Percentiles rank a stretch among this genome's conserved stretches.
phyloP scores from a whole-genome alignment of 2,888 invertebrate genomes.

The Hartigia nigra region DNA sequence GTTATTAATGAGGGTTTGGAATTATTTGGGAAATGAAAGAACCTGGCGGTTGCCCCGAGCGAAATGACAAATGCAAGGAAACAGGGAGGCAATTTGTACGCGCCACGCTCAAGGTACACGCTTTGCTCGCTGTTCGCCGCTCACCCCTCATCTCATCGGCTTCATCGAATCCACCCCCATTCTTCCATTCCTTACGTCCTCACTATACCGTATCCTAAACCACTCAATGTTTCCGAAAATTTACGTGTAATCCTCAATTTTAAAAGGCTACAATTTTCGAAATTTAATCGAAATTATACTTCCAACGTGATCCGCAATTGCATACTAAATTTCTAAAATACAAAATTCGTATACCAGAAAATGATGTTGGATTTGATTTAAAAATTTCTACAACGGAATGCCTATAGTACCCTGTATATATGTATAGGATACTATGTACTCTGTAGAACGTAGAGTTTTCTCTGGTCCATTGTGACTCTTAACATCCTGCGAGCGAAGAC shows the following conservation, averaged over 20 bases:
- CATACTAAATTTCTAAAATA: not conserved
- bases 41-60: slow-evolving; percentile 45
- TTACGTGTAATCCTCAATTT: not conserved
- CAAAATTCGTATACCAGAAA: not conserved
- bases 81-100: slow-evolving; percentile 58
- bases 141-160: slow-evolving; percentile 5
- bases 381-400: not conserved
- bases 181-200: not conserved
- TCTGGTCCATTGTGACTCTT: not conserved
- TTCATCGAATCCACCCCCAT: slow-evolving; percentile 3
- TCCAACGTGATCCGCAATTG: not conserved
- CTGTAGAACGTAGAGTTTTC: not conserved
- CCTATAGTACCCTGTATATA: not conserved
- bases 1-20: slow-evolving; percentile 61
- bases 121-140: not conserved
- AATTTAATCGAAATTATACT: not conserved
- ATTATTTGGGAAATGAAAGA: slow-evolving; percentile 61
- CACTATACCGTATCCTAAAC: not conserved
- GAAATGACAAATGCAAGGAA: slow-evolving; percentile 61
- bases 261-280: not conserved
- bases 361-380: not conserved
- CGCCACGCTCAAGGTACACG: slow-evolving; percentile 40
- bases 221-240: not conserved
- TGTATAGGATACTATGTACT: not conserved
- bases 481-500: slow-evolving; percentile 43